phyloP scores from a whole-genome alignment of 2,888 invertebrate genomes.

The Drymonia ruficornis region DNA sequence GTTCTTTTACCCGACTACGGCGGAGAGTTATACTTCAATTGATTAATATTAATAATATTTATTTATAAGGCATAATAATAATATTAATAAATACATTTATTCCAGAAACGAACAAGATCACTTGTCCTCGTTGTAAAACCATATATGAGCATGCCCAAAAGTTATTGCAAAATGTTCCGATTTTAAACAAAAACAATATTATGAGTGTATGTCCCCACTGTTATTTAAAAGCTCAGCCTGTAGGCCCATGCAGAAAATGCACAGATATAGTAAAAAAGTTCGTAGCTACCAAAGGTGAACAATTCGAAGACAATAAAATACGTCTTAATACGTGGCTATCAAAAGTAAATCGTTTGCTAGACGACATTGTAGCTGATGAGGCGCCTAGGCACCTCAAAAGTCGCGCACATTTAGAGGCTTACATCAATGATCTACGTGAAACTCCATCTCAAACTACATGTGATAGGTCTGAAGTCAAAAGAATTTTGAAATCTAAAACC shows the following conservation, averaged over 20 bases:
- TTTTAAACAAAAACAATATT: slow-evolving; percentile 46
- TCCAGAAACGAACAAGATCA: slow-evolving; percentile 53
- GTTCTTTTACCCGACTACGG: too few species aligned
- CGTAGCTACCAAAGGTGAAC: slow-evolving; percentile 43
- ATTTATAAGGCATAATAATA: background rate
- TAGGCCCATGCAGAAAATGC: slow-evolving; percentile 54
- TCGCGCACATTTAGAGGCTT: slow-evolving; percentile 5
- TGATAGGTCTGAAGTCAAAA: background rate
- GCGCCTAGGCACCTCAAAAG: slow-evolving; percentile 14
- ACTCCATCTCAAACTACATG: slow-evolving; percentile 2
- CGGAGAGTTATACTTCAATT: too few species aligned
- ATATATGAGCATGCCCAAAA: slow-evolving; percentile 51
- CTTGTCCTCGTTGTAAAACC: slow-evolving; percentile 61
- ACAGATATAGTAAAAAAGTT: slow-evolving; percentile 53
- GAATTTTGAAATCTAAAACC: background rate
- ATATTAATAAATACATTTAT: slow-evolving; percentile 15
- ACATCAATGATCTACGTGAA: background rate
- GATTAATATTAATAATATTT: too few species aligned
- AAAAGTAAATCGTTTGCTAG: slow-evolving; percentile 38
- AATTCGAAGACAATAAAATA: slow-evolving; percentile 38
- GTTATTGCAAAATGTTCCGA: slow-evolving; percentile 43
- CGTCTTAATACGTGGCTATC: slow-evolving; percentile 39
- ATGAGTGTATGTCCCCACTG: slow-evolving; percentile 64
- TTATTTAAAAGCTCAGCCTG: slow-evolving; percentile 30
- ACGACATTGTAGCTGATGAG: slow-evolving; percentile 19